Evolutionary conservation across 2,113 vertebrate genomes (phyloP).

Genomic region (Trematocara unimaculatum): DNA sequence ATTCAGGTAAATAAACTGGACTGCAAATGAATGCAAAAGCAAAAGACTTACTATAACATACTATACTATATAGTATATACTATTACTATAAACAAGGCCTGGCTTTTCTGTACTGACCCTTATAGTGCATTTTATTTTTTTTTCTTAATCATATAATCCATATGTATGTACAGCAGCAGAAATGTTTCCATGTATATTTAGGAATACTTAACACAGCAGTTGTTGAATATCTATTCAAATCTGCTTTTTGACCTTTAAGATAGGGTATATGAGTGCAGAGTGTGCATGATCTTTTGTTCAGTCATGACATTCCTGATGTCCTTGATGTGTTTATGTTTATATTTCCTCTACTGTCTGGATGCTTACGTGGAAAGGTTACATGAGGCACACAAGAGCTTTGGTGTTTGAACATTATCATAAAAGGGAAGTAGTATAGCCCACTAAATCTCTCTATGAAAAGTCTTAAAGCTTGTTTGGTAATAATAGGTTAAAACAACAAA

Average conservation of each 20-base stretch:
- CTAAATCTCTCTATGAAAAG: background rate
- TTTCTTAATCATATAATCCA: background rate
- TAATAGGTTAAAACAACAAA: background rate
- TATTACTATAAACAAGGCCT: background rate
- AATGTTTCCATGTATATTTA: background rate
- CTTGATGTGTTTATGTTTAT: conserved; percentile 27
- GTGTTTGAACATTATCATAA: background rate
- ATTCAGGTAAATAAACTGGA: background rate
- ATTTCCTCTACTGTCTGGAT: background rate
- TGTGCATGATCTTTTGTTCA: conserved; percentile 21
- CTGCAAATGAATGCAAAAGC: background rate
- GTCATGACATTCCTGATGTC: conserved; percentile 32
- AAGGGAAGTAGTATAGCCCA: background rate
- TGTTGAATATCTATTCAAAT: background rate
- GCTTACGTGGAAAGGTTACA: background rate
- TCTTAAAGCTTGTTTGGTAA: background rate
- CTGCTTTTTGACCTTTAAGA: conserved; percentile 1
- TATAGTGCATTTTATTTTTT: background rate
- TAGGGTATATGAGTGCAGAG: conserved; percentile 4
- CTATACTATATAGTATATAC: background rate
- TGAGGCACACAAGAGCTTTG: background rate
- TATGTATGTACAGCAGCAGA: background rate
- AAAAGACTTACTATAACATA: background rate
- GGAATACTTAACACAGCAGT: background rate
- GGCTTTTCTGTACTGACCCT: background rate